These are phyloP conservation scores for Automeris io DNA, from an alignment of 2,888 invertebrate species.

Conservation along the genomic window DNA sequence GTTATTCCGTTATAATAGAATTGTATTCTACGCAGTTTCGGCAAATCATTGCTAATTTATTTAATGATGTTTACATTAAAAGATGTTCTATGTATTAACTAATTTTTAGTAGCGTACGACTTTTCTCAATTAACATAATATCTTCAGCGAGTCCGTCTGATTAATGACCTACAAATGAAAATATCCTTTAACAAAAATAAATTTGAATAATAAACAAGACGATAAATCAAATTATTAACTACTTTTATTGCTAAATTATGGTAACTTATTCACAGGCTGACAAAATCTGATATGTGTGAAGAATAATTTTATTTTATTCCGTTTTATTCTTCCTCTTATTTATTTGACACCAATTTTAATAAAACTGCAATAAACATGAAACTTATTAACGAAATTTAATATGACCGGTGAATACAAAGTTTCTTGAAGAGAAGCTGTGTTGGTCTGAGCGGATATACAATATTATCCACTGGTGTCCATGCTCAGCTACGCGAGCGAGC, in stretches of 20 bases:
- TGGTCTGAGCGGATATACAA: too few species aligned
- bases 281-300: background rate
- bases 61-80: too few species aligned
- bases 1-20: too few species aligned
- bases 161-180: background rate
- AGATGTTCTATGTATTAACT: too few species aligned
- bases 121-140: too few species aligned
- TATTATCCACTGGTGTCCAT: too few species aligned
- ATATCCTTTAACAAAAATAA: background rate
- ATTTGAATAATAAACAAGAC: background rate
- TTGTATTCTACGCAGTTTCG: too few species aligned
- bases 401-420: too few species aligned
- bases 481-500: too few species aligned
- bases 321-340: background rate
- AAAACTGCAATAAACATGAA: conserved; percentile 7
- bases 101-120: too few species aligned
- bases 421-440: too few species aligned
- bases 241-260: conserved; percentile 6
- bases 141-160: background rate
- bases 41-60: too few species aligned
- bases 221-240: background rate
- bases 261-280: conserved; percentile 1
- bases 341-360: conserved; percentile 11
- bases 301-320: background rate
- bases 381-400: background rate